Percentiles rank a stretch among this genome's conserved stretches.
Conservation (phyloP, 2,888 invertebrate species). For the Bombylius major region DNA sequence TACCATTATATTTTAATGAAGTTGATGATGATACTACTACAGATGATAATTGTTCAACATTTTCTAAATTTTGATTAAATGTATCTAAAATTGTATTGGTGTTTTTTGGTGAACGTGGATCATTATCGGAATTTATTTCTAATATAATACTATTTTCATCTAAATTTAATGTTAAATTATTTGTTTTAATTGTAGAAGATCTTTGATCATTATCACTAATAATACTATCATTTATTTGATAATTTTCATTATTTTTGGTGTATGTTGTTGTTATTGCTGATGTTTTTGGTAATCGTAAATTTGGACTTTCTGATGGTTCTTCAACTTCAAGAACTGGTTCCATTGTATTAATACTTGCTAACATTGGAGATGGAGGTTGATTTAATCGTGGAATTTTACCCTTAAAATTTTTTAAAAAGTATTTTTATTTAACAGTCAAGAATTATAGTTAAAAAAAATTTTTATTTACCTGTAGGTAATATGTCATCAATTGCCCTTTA, state of each 20-base stretch:
- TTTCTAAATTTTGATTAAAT: conserved; percentile 7
- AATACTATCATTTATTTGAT: neutral
- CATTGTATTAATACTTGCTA: conserved; percentile 24
- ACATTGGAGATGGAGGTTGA: conserved; percentile 16
- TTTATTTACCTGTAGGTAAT: conserved; percentile 62
- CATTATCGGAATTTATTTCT: conserved; percentile 25
- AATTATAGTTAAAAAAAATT: neutral
- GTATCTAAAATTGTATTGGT: conserved; percentile 8
- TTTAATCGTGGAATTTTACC: conserved; percentile 13
- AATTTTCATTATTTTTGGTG: neutral
- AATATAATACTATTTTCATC: neutral
- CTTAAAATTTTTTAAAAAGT: conserved; percentile 2
- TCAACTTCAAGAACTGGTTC: conserved; percentile 37
- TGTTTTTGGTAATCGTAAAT: neutral
- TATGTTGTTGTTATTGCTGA: neutral
- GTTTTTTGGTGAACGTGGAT: conserved; percentile 23
- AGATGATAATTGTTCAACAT: conserved; percentile 6
- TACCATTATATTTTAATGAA: neutral
- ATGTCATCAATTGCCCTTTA: conserved; percentile 92
- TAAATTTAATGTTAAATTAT: conserved; percentile 2
- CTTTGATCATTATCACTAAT: neutral
- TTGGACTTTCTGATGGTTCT: conserved; percentile 32
- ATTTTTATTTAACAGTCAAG: neutral
- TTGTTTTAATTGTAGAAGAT: neutral
- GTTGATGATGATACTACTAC: conserved; percentile 1